These are phyloP conservation scores for Mylabris sibirica DNA, from an alignment of 2,888 invertebrate genomes.

Conservation along the genomic window DNA sequence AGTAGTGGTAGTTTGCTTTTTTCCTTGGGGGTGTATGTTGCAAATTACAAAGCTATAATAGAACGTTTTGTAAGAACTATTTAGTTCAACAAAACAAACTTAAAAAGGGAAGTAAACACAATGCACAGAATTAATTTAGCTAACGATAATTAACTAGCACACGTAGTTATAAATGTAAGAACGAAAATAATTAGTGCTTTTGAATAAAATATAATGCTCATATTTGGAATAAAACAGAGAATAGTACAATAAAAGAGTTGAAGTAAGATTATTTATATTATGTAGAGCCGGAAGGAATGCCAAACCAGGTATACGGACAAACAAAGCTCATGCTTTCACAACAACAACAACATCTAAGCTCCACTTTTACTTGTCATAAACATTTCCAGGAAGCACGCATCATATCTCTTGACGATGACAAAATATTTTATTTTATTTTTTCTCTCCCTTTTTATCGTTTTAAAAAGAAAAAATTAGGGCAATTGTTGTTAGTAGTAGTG, in stretches of 20 bases:
- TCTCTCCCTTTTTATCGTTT: neutral
- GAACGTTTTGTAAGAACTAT: conserved; percentile 13
- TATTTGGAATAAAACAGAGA: conserved; percentile 48
- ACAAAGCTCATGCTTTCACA: conserved; percentile 28
- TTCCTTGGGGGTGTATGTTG: neutral
- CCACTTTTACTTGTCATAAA: conserved; percentile 1
- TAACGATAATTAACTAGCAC: conserved; percentile 35
- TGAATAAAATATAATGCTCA: conserved; percentile 48
- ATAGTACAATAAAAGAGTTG: conserved; percentile 38
- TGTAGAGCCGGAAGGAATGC: conserved; percentile 49
- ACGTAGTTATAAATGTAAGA: conserved; percentile 34
- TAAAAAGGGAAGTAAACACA: conserved; percentile 27
- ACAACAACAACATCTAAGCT: neutral
- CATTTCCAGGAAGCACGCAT: neutral
- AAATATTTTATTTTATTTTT: neutral
- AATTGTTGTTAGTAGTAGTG: neutral
- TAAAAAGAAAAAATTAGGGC: neutral
- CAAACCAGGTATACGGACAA: conserved; percentile 39
- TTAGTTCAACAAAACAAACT: neutral
- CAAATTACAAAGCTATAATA: conserved; percentile 3
- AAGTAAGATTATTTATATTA: conserved; percentile 50
- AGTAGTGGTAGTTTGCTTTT: neutral
- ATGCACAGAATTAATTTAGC: conserved; percentile 36
- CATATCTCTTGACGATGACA: neutral
- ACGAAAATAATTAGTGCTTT: conserved; percentile 46